phyloP scores from a whole-genome alignment of 2,113 vertebrate species.

The Gavialis gangeticus region DNA sequence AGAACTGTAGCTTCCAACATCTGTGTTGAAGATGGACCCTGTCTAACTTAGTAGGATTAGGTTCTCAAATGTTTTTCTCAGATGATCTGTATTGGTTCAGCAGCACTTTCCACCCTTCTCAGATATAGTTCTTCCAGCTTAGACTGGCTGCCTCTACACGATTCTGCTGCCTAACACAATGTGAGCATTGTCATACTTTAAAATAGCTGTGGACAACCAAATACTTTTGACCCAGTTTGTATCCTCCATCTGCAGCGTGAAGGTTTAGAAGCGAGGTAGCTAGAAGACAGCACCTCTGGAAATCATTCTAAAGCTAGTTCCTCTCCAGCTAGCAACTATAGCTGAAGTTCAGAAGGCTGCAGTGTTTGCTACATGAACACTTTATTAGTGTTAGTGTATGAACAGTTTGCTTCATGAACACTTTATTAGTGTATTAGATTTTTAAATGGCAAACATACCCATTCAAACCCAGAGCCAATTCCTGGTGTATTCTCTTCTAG shows the following conservation, averaged over 20 bases:
- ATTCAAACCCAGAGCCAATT: not conserved
- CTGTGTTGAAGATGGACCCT: too few species aligned
- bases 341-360: not conserved
- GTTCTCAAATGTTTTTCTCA: not conserved
- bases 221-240: not conserved
- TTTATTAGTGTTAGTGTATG: not conserved
- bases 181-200: not conserved
- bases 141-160: not conserved
- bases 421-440: not conserved
- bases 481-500: not conserved
- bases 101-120: not conserved
- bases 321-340: not conserved
- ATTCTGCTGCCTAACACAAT: too few species aligned
- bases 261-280: not conserved
- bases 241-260: not conserved
- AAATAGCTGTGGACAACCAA: not conserved
- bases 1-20: not conserved
- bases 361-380: not conserved
- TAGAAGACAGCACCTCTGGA: not conserved
- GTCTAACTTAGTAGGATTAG: too few species aligned
- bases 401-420: not conserved
- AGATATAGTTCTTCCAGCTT: not conserved
- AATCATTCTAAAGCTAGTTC: not conserved
- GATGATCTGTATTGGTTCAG: not conserved
- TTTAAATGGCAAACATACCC: not conserved